These are phyloP conservation scores for Caenorhabditis sp. DNA, from an alignment of 2,888 invertebrate genomes.

Conservation along the genomic window DNA sequence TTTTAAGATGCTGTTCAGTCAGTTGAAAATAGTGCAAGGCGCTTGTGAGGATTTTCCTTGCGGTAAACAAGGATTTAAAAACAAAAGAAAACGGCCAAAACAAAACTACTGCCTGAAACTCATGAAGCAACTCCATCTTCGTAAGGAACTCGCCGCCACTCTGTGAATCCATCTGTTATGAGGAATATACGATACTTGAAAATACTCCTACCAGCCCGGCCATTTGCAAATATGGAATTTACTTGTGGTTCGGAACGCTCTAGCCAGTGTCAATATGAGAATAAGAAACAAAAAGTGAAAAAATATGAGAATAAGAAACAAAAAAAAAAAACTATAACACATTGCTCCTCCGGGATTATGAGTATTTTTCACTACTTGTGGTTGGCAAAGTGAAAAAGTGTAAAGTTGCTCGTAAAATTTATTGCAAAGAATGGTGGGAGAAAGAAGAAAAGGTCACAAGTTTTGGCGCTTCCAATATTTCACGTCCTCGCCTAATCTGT, in stretches of 20 bases:
- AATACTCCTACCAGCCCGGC: no score
- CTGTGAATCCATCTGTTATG: conserved; percentile 19
- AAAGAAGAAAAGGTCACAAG: conserved; percentile 52
- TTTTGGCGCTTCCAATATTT: conserved; percentile 16
- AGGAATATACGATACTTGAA: no score
- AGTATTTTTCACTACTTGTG: conserved; percentile 13
- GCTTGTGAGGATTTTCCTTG: conserved; percentile 16
- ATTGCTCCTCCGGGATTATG: conserved; percentile 50
- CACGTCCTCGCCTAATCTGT: conserved; percentile 53
- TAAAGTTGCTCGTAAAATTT: conserved; percentile 61
- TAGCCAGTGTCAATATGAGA: conserved; percentile 24
- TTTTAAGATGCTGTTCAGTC: background rate
- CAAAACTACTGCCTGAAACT: conserved; percentile 21
- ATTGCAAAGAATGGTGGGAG: conserved; percentile 50
- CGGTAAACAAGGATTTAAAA: conserved; percentile 19
- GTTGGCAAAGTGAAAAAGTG: conserved; percentile 35
- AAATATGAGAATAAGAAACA: no score
- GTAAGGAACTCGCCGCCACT: background rate
- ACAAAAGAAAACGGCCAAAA: background rate
- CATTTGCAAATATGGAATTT: no score
- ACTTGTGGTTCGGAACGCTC: conserved; percentile 18
- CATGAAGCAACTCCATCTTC: background rate
- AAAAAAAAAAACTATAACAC: conserved; percentile 39
- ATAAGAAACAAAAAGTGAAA: conserved; percentile 41
- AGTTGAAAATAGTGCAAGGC: conserved; percentile 38